Base-by-base conservation (phyloP, 2,888 invertebrate genomes). In the Sycophila texana region DNA sequence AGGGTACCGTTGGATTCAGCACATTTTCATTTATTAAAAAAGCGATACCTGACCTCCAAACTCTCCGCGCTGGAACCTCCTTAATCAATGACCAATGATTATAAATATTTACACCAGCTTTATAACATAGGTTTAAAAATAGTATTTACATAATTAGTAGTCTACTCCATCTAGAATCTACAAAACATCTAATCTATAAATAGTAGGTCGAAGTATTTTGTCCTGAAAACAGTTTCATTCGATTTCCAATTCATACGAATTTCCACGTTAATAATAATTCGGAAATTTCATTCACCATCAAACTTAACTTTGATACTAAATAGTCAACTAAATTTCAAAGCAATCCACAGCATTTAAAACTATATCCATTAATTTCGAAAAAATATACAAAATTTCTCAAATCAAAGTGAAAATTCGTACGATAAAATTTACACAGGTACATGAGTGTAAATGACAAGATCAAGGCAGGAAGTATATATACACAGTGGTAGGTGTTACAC, bases 131-230 rank as follows among this genome's bases (percentile, higher is more conserved):
- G 39, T 39, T 39, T 10, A 39, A 39, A 47, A 71, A 71, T 49
- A 60, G 49, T 60, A 63, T 73, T 51, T 73, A 73, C 61, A 73
- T 53, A 13, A 63, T 61, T 61, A 30, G 53, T 61, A 68, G 55
- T 0, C 3, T 22, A 51, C 16, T 22, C 13, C 22, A 67, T 47
- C 18, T 47, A 63, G 18, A 47, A 51, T 12, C 16, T 66, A 39
- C 18, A 55, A 55, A 55, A n/a, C 18, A 5, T n/a, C 39, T 39
- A 39, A 39, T 39, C 39, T 39, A 39, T 39, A 39, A 10, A 10
- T 39, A 39, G 10, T 26, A 39, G 10, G 39, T 39, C 39, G 39
- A 39, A 39, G 39, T 39, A 39, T 39, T 39, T 39, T 39, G 39
- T 39, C 39, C 39, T 39, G 39, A 39, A 39, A 39, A 39, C 39